These are phyloP conservation scores for Ceryle rudis DNA, from an alignment of 2,797 vertebrate genomes.

Conservation along the genomic window DNA sequence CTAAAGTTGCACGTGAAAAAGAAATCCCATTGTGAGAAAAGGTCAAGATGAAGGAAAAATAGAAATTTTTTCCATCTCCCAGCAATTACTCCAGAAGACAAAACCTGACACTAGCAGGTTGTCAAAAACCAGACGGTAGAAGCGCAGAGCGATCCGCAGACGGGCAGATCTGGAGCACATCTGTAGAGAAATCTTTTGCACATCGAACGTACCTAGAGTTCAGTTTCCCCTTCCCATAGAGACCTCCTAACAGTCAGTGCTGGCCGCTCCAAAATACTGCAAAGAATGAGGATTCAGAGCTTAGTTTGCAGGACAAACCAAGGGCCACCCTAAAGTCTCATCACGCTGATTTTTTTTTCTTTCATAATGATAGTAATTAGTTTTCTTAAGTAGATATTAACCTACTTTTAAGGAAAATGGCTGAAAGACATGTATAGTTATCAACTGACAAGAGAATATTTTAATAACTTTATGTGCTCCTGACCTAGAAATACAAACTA, in stretches of 20 bases:
- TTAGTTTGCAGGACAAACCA: background rate
- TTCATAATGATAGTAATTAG: background rate
- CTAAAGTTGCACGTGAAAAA: background rate
- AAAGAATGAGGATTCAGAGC: background rate
- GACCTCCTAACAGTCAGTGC: background rate
- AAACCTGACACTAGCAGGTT: background rate
- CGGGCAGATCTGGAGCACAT: fast-evolving
- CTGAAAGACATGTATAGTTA: conserved; percentile 25
- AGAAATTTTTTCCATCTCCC: background rate
- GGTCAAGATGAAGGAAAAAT: background rate
- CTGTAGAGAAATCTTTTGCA: background rate
- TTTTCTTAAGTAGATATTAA: conserved; percentile 21
- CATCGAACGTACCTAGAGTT: fast-evolving
- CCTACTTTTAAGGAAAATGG: conserved; percentile 38
- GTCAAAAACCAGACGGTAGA: background rate
- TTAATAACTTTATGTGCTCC: conserved; percentile 12
- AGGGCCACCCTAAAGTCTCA: background rate
- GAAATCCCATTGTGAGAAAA: background rate
- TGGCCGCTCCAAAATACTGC: background rate
- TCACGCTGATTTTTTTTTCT: background rate
- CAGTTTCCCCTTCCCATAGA: too few species aligned
- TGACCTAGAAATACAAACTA: conserved; percentile 44
- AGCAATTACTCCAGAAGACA: background rate
- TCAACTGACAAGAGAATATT: conserved; percentile 30
- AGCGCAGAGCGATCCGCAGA: background rate